These are phyloP conservation scores for Cantharis lateralis DNA, from an alignment of 2,888 invertebrate genomes.

Conservation along the genomic window DNA sequence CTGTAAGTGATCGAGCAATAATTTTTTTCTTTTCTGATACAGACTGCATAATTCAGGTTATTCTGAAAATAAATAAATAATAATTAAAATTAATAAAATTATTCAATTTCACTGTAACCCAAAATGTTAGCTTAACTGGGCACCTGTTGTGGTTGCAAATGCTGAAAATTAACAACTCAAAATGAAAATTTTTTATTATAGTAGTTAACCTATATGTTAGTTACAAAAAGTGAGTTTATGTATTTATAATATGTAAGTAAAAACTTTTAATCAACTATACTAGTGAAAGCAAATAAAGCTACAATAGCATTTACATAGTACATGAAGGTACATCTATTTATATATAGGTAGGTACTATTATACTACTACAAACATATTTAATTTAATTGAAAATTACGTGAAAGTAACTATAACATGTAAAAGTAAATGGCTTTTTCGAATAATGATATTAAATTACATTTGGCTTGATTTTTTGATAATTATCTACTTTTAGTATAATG, in stretches of 20 bases:
- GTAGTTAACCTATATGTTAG: no score
- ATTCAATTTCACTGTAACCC: neutral
- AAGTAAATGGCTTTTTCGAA: neutral
- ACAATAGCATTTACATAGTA: neutral
- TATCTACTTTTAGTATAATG: neutral
- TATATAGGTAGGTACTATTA: no score
- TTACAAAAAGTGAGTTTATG: no score
- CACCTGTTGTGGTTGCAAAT: neutral
- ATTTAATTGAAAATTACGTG: neutral
- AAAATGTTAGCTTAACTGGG: neutral
- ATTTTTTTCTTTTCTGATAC: conserved; percentile 65
- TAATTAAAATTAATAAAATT: neutral
- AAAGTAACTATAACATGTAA: neutral
- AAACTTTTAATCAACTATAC: neutral
- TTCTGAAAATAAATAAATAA: conserved; percentile 62
- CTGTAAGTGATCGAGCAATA: conserved; percentile 71
- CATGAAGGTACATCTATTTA: neutral
- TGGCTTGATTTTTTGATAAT: neutral
- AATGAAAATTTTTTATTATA: no score
- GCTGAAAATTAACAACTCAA: no score
- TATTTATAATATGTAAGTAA: no score
- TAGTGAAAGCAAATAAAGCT: conserved; percentile 15
- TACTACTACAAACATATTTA: neutral
- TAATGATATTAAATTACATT: neutral
- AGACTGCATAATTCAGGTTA: conserved; percentile 77